phyloP scores from a whole-genome alignment of 2,113 vertebrate species.

The Candoia aspera region DNA sequence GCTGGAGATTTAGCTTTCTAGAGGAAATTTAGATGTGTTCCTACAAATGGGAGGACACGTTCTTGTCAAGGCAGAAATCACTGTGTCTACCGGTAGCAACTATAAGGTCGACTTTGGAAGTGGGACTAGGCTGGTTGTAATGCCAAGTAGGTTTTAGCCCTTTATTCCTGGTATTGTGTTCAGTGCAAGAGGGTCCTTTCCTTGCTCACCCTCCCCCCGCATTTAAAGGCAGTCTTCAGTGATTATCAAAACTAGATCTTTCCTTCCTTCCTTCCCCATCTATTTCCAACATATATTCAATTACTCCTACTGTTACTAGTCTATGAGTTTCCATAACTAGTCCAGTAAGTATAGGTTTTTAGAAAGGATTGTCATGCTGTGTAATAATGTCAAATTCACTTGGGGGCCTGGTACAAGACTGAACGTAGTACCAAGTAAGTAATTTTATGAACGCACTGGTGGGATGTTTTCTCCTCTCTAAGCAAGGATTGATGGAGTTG shows the following conservation, averaged over 20 bases:
- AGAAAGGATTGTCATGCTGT: background rate
- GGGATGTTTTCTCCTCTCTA: background rate
- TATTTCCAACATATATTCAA: too few relatives aligned
- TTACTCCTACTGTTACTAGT: too few relatives aligned
- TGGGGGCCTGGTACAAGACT: background rate
- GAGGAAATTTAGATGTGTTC: too few relatives aligned
- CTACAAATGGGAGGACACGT: background rate
- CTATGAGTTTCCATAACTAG: too few relatives aligned
- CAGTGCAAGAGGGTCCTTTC: too few relatives aligned
- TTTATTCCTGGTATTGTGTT: background rate
- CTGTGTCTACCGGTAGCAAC: constrained; percentile 20
- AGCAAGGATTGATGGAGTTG: background rate
- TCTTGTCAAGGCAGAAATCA: constrained; percentile 44
- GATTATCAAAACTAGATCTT: too few relatives aligned
- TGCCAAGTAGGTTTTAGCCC: constrained; percentile 57
- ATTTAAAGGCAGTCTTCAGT: too few relatives aligned
- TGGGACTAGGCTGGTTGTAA: constrained; percentile 51
- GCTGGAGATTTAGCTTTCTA: too few relatives aligned
- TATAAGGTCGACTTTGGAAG: constrained; percentile 50
- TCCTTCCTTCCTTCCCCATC: too few relatives aligned
- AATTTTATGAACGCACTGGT: background rate
- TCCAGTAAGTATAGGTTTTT: background rate
- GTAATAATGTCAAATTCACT: background rate
- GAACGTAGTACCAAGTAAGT: background rate
- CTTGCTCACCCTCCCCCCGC: too few relatives aligned